Percentiles rank a stretch among this genome's conserved stretches.
Evolutionary conservation across 2,113 vertebrate species (phyloP).

Genomic region (Oceanites oceanicus): DNA sequence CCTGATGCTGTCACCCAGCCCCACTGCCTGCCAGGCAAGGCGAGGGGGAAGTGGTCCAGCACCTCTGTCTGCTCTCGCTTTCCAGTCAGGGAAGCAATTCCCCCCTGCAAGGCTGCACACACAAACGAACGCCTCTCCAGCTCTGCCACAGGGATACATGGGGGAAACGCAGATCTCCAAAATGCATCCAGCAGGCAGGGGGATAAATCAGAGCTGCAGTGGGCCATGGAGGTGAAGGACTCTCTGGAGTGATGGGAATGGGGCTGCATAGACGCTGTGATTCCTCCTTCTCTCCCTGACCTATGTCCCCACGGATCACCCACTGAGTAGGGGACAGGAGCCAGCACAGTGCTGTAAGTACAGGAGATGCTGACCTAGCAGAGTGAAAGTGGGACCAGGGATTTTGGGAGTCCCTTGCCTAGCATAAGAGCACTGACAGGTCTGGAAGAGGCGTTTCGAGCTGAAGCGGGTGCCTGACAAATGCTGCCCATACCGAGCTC

Average conservation of each 20-base stretch:
- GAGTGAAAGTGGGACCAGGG: not conserved
- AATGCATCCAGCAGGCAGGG: not conserved
- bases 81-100: not conserved
- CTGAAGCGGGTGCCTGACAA: not conserved
- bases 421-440: not conserved
- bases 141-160: fast-evolving
- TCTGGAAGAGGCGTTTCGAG: not conserved
- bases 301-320: fast-evolving
- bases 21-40: not conserved
- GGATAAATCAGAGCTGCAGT: not conserved
- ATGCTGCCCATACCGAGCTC: fast-evolving
- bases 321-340: not conserved
- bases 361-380: not conserved
- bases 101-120: not conserved
- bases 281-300: not conserved
- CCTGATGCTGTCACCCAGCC: not conserved
- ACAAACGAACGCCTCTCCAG: fast-evolving
- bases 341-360: not conserved
- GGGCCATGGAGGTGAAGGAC: not conserved
- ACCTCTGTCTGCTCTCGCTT: not conserved
- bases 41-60: not conserved
- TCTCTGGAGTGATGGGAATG: not conserved
- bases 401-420: not conserved
- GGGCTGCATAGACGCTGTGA: not conserved
- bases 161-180: not conserved